Evolutionary conservation across 1,140 invertebrate genomes (phyloP), one percentile per base, ranked within the genome.

Genomic region (Cherax destructor): DNA sequence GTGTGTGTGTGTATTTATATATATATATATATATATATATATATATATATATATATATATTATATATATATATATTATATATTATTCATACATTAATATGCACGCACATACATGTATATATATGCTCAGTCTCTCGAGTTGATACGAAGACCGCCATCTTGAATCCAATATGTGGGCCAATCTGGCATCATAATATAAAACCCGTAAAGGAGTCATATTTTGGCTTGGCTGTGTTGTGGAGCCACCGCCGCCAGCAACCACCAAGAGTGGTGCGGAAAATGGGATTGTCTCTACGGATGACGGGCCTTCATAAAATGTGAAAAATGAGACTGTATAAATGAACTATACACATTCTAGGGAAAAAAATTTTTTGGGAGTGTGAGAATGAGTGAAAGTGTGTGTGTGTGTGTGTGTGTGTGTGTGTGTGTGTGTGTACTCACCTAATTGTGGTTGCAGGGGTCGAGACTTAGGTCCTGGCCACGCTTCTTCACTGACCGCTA

Each of bases 141-240:
- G 52, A 78, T 41, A 78, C 6, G 21, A n/a, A 6, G 78, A 49
- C 16, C 49, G 49, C 9, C 79, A 59, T 81, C 52, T 81, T 56
- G 50, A 4, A 81, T 18, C 50, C 69, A 74, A 74, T 74, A 74
- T 74, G 69, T 74, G 6, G 69, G n/a, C 69, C 69, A 74, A 74
- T 74, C 69, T 74, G 69, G 69, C 69, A 21, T 74, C 69, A 74
- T 74, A 74, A 74, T 74, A 74, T 30, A 74, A 74, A 74, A 30
- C n/a, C 69, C 69, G 69, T 74, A 74, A 79, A 79, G 21, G 77
- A 79, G 47, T 50, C 77, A 16, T 81, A 56, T 81, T 3, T 56
- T 50, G 21, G 50, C 56, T 30, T 7, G 52, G 9, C 52, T 3
- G 61, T 65, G 61, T 65, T 65, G 61, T 65, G 61, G 61, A 18